These are phyloP conservation scores for Crepidodera aurea DNA, from an alignment of 2,888 invertebrate species.

Conservation along the genomic window DNA sequence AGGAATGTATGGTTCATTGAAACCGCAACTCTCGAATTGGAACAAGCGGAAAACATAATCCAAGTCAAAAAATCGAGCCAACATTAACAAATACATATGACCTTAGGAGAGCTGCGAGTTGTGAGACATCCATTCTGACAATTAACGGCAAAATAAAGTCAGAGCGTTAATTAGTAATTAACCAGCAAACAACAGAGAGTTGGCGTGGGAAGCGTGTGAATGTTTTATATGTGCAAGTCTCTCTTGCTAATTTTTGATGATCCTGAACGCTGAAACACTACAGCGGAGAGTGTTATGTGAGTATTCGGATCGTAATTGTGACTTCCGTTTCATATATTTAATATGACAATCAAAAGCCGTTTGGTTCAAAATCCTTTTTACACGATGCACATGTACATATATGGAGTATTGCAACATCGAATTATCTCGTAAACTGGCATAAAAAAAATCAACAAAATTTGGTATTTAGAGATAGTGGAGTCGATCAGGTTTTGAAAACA, in stretches of 20 bases:
- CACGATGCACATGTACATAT: no score
- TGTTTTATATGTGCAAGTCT: constrained; percentile 40
- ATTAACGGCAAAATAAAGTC: constrained; percentile 53
- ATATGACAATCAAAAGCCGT: constrained; percentile 19
- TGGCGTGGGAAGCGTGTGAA: constrained; percentile 53
- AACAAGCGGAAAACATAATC: constrained; percentile 26
- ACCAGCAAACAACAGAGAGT: constrained; percentile 48
- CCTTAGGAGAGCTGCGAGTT: constrained; percentile 40
- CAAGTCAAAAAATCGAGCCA: constrained; percentile 34
- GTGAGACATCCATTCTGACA: constrained; percentile 53
- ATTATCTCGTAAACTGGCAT: no score
- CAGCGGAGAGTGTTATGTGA: not conserved
- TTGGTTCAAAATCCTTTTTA: constrained; percentile 20
- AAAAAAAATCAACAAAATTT: no score
- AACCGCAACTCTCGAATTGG: not conserved
- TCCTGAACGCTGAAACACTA: constrained; percentile 21
- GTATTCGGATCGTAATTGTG: constrained; percentile 30
- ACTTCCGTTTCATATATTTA: constrained; percentile 33
- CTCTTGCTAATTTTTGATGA: constrained; percentile 39
- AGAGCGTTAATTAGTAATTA: constrained; percentile 56
- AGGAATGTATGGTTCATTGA: constrained; percentile 7
- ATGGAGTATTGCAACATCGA: no score
- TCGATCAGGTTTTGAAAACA: no score
- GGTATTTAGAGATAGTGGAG: no score
- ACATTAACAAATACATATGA: constrained; percentile 47